Conservation (phyloP, 2,888 invertebrate genomes). For the Gandaritis pyraliata region DNA sequence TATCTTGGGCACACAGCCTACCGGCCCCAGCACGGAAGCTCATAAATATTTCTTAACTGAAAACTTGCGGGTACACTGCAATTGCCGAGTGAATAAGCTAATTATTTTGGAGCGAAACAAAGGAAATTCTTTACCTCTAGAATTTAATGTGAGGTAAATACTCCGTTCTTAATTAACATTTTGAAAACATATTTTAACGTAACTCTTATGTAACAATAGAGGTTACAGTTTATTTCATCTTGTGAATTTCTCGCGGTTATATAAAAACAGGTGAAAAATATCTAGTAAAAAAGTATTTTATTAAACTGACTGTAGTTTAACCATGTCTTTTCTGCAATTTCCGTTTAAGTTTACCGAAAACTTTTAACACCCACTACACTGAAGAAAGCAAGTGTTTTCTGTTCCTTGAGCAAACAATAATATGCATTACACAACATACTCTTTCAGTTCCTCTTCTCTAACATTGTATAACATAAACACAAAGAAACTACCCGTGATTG, state of each 20-base stretch:
- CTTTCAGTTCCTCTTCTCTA: background rate
- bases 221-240: background rate
- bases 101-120: constrained; percentile 35
- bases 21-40: constrained; percentile 35
- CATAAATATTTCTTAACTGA: constrained; percentile 40
- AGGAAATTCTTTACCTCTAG: constrained; percentile 28
- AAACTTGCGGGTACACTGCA: constrained; percentile 38
- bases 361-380: too few relatives aligned
- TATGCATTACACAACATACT: background rate
- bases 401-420: too few relatives aligned
- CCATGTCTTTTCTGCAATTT: too few relatives aligned
- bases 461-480: constrained; percentile 3
- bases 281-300: too few relatives aligned
- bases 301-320: too few relatives aligned
- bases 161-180: constrained; percentile 27
- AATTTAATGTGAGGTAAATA: constrained; percentile 22
- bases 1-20: constrained; percentile 39
- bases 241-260: background rate
- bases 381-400: too few relatives aligned
- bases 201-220: constrained; percentile 3
- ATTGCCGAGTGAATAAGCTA: constrained; percentile 38
- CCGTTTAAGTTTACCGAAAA: too few relatives aligned
- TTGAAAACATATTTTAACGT: constrained; percentile 18
- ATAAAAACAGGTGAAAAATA: background rate
- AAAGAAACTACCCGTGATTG: constrained; percentile 1